These are phyloP conservation scores for Cassiopea xamachana DNA, from an alignment of 30 jellyfish, hydroid and myxozoan species.

Conservation along the genomic window DNA sequence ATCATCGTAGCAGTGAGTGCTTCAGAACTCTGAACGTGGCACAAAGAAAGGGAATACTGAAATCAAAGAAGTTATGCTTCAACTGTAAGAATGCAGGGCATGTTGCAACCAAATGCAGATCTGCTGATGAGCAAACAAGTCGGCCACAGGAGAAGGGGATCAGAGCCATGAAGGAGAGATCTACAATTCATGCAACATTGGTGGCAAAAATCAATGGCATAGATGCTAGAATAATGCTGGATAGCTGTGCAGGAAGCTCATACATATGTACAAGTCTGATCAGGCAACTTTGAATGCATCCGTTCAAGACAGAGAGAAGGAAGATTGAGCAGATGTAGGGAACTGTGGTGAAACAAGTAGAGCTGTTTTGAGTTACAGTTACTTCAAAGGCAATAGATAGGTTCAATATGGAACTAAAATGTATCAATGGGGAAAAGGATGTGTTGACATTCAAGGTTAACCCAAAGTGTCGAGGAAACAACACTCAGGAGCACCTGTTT, in stretches of 20 bases:
- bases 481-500: too few species aligned
- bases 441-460: too few species aligned
- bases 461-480: too few species aligned
- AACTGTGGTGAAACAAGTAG: constrained; percentile 27
- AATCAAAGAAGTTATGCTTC: constrained; percentile 53
- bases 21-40: background rate
- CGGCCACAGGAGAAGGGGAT: constrained; percentile 34
- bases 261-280: constrained; percentile 42
- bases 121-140: background rate
- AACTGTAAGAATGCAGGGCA: constrained; percentile 75
- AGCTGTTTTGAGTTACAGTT: constrained; percentile 39
- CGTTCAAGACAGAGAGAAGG: constrained; percentile 23
- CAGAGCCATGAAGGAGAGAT: constrained; percentile 3
- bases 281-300: constrained; percentile 37
- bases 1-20: background rate
- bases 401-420: constrained; percentile 10
- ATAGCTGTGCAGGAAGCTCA: background rate
- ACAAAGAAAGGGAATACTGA: constrained; percentile 1
- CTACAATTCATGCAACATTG: constrained; percentile 46
- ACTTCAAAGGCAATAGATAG: constrained; percentile 29
- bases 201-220: constrained; percentile 42
- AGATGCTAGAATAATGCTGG: constrained; percentile 49
- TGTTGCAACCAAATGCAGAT: constrained; percentile 58
- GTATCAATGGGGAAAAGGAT: constrained; percentile 52
- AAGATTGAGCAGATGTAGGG: constrained; percentile 70